Conservation (phyloP, 2,797 vertebrate genomes). For the Heterohyrax brucei region DNA sequence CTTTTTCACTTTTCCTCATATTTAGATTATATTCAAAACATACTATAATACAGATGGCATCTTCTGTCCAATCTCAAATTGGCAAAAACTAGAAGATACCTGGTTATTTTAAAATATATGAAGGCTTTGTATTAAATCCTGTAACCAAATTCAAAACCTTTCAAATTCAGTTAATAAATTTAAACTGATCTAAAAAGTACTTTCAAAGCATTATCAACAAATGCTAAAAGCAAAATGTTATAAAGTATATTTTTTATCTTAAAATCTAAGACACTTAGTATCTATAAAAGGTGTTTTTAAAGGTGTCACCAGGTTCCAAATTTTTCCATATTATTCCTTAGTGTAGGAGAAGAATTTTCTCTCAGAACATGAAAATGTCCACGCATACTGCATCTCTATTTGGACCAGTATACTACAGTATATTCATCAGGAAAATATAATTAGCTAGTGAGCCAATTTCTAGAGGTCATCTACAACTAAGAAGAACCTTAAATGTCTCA, state of each 20-base stretch:
- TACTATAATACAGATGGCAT: constrained; percentile 1
- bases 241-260: constrained; percentile 9
- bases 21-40: constrained; percentile 49
- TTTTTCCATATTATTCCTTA: constrained; percentile 4
- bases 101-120: constrained; percentile 52
- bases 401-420: background rate
- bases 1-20: constrained; percentile 38
- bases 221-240: background rate
- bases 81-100: constrained; percentile 52
- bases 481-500: background rate
- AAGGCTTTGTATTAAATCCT: constrained; percentile 10
- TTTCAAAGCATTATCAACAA: constrained; percentile 8
- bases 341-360: constrained; percentile 4
- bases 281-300: constrained; percentile 3
- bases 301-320: background rate
- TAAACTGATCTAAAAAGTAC: constrained; percentile 43
- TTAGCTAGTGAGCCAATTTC: background rate
- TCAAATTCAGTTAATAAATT: constrained; percentile 34
- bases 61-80: constrained; percentile 20
- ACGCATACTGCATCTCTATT: background rate
- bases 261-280: background rate
- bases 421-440: constrained; percentile 12
- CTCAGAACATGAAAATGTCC: background rate
- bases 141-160: constrained; percentile 32
- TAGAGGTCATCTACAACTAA: background rate